Conservation (phyloP, 2,888 invertebrate species). For the Catocala nupta region DNA sequence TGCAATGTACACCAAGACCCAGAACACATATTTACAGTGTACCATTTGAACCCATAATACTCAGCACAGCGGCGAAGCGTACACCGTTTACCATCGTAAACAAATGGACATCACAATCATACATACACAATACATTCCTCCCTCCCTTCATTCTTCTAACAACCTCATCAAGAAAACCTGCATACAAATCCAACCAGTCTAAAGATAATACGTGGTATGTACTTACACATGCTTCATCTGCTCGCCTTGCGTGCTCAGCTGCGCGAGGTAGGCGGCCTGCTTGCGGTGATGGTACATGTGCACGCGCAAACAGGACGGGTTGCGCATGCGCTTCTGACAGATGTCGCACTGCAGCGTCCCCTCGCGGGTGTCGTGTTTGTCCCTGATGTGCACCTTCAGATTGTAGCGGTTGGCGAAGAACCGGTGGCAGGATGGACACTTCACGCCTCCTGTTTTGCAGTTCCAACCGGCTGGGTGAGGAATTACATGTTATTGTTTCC, state of each 20-base stretch:
- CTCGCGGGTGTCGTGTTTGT: constrained; percentile 90
- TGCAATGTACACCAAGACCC: too few species aligned
- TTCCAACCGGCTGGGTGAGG: constrained; percentile 72
- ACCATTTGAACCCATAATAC: too few species aligned
- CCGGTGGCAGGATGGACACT: constrained; percentile 88
- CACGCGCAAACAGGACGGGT: constrained; percentile 88
- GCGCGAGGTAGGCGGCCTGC: constrained; percentile 83
- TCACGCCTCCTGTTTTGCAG: constrained; percentile 86
- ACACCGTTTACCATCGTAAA: too few species aligned
- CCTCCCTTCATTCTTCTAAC: too few species aligned
- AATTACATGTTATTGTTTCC: background rate
- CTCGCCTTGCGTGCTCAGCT: constrained; percentile 70
- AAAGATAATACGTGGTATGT: background rate
- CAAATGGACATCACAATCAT: too few species aligned
- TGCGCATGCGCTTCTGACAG: constrained; percentile 90
- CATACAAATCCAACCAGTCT: too few species aligned
- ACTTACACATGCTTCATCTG: constrained; percentile 70
- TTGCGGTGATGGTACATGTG: constrained; percentile 90
- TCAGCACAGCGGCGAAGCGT: too few species aligned
- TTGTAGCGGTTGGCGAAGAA: constrained; percentile 90
- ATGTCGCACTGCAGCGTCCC: constrained; percentile 90
- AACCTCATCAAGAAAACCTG: too few species aligned
- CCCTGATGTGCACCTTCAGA: constrained; percentile 90
- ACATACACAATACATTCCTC: too few species aligned
- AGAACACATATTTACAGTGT: too few species aligned